phyloP scores from a whole-genome alignment of 2,888 invertebrate species.

The Gymnoscelis rufifasciata region DNA sequence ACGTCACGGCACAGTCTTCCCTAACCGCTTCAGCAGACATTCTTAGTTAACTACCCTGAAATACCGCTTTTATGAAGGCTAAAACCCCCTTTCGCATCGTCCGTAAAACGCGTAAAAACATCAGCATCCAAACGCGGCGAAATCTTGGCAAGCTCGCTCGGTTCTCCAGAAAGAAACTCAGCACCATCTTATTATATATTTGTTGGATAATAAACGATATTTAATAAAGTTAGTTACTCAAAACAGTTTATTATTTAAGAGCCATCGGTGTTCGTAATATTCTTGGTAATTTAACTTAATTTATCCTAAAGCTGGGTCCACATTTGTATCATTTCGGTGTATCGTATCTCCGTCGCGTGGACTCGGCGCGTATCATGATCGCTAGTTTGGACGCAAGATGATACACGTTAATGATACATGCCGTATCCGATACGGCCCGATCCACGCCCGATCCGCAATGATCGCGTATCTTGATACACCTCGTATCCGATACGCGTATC shows the following conservation, averaged over 20 bases:
- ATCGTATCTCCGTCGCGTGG: too few species aligned
- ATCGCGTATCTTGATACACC: too few species aligned
- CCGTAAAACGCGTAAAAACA: neutral
- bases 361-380: too few species aligned
- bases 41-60: slow-evolving; percentile 18
- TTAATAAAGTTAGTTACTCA: slow-evolving; percentile 26
- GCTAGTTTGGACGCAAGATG: too few species aligned
- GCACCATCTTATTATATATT: slow-evolving; percentile 45
- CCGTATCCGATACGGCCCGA: too few species aligned
- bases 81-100: slow-evolving; percentile 23
- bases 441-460: too few species aligned
- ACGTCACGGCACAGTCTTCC: slow-evolving; percentile 52
- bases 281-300: neutral
- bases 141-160: slow-evolving; percentile 38
- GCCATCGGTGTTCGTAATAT: neutral
- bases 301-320: neutral
- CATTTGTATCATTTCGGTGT: too few species aligned
- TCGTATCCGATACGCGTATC: too few species aligned
- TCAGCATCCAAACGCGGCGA: slow-evolving; percentile 34
- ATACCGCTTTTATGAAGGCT: slow-evolving; percentile 32
- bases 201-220: slow-evolving; percentile 46
- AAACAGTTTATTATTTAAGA: neutral
- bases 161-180: slow-evolving; percentile 37
- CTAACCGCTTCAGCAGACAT: slow-evolving; percentile 38
- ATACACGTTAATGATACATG: too few species aligned